Base-by-base conservation (phyloP, 2,797 vertebrate genomes). In the Syngnathus acus region DNA sequence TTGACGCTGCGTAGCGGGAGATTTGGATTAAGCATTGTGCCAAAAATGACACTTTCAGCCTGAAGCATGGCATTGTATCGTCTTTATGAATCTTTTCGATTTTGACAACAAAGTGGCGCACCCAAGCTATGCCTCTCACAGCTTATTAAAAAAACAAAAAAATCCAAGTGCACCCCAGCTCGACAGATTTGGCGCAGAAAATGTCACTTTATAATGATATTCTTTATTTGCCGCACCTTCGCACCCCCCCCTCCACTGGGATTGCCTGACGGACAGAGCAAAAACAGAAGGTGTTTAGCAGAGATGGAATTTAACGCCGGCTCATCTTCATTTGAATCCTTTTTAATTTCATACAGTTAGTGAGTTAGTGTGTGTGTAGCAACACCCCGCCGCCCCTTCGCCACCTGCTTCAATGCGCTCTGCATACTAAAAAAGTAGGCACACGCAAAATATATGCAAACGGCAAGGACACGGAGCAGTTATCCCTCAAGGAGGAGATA, bases 351-450 rank as follows among this genome's bases (percentile, higher is more conserved):
- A 9, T 69, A 77, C 21, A 45, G 26, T 76, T 77, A 26, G 48
- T 70, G 62, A 67, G 81, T 67, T 73, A 82, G 68, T 78, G 73
- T 83, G 63, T 37, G 65, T 47, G 65, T 64, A 54, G 32, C 32
- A 32, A 32, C 32, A 32, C 32, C 4, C 32, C 32, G 32, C 32
- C 32, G 4, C 32, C 78, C 67, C 42, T 65, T 9, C 77, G 74
- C 73, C 73, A 86, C 82, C 82, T 82, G 79, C 60, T 65, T 80
- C 68, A 71, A 65, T 74, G 81, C 67, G 75, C 72, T 69, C 69
- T 70, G 84, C 77, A 86, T 87, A 74, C 60, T 78, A 88, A 88
- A 63, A 40, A 76, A 62, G 21, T 9, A 3, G 61, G 9, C 66
- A 71, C 64, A 79, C 68, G 71, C 75, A 87, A 81, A 43, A 48